A percentile compares a stretch with the other conserved stretches of the same genome.
Evolutionary conservation across 2,797 vertebrate species (phyloP).

Genomic region (Erithacus rubecula): DNA sequence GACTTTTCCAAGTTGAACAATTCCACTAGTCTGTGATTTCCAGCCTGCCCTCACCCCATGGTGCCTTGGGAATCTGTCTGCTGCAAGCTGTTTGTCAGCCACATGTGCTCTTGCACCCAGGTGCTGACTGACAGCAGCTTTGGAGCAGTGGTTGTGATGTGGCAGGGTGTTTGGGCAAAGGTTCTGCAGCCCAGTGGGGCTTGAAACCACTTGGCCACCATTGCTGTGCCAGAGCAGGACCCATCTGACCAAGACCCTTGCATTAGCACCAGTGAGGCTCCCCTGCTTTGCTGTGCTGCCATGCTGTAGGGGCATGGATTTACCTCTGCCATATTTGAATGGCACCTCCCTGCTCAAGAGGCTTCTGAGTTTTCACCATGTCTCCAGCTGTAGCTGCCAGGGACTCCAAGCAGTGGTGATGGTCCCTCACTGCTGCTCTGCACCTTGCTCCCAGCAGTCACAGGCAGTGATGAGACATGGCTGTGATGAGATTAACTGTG

Average conservation of each 20-base stretch:
- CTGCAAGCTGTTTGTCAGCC: not conserved
- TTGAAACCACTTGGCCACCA: not conserved
- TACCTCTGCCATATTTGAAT: not conserved
- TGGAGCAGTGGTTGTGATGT: not conserved
- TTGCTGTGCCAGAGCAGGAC: not conserved
- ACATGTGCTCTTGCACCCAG: accelerated
- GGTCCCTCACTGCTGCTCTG: not conserved
- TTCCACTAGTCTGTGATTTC: not conserved
- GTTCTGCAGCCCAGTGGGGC: not conserved
- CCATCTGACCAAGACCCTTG: not conserved
- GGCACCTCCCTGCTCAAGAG: not conserved
- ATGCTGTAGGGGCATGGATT: not conserved
- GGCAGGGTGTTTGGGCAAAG: not conserved
- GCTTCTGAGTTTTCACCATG: not conserved
- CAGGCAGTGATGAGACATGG: not conserved
- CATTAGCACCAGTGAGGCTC: not conserved
- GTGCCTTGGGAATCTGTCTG: not conserved
- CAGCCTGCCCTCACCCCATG: not conserved
- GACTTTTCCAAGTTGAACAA: not conserved
- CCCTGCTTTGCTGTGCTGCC: not conserved
- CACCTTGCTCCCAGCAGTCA: not conserved
- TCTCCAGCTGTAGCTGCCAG: accelerated
- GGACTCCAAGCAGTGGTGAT: accelerated
- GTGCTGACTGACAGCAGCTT: not conserved
- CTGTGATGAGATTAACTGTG: not conserved